phyloP scores from a whole-genome alignment of 2,888 invertebrate species.

The Cheilosia impressa region DNA sequence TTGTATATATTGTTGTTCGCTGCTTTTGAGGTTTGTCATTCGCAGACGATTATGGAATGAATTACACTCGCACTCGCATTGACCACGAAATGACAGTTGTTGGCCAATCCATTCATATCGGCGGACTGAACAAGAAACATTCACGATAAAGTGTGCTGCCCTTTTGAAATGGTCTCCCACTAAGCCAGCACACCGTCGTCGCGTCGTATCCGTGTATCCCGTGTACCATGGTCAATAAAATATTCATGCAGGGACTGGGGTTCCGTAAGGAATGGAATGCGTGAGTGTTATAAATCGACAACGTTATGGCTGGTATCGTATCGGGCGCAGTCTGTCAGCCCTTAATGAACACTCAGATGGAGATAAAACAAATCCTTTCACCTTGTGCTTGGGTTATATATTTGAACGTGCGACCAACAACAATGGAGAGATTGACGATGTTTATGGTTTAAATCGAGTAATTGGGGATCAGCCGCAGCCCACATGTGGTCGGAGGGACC shows the following conservation, averaged over 20 bases:
- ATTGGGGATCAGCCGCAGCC: constrained; percentile 42
- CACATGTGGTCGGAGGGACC: constrained; percentile 12
- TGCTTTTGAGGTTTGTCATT: constrained; percentile 34
- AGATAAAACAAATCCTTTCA: constrained; percentile 60
- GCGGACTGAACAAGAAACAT: constrained; percentile 2
- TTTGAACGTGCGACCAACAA: neutral
- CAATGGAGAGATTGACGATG: constrained; percentile 46
- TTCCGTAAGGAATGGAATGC: constrained; percentile 27
- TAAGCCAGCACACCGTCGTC: neutral
- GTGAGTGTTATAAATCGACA: constrained; percentile 39
- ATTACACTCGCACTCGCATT: constrained; percentile 16
- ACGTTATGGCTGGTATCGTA: constrained; percentile 16
- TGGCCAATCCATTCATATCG: constrained; percentile 50
- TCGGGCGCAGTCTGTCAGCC: constrained; percentile 30
- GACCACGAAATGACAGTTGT: constrained; percentile 38
- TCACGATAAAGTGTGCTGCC: neutral
- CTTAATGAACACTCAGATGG: constrained; percentile 49
- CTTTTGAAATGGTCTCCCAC: constrained; percentile 23
- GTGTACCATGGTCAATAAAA: constrained; percentile 43
- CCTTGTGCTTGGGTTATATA: constrained; percentile 28
- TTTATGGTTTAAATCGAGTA: constrained; percentile 25
- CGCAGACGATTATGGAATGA: constrained; percentile 11
- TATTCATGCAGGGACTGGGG: constrained; percentile 31
- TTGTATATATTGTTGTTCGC: constrained; percentile 7
- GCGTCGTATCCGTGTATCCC: constrained; percentile 1